Conservation (phyloP, 1,140 invertebrate species). For the Eupeodes corollae region DNA sequence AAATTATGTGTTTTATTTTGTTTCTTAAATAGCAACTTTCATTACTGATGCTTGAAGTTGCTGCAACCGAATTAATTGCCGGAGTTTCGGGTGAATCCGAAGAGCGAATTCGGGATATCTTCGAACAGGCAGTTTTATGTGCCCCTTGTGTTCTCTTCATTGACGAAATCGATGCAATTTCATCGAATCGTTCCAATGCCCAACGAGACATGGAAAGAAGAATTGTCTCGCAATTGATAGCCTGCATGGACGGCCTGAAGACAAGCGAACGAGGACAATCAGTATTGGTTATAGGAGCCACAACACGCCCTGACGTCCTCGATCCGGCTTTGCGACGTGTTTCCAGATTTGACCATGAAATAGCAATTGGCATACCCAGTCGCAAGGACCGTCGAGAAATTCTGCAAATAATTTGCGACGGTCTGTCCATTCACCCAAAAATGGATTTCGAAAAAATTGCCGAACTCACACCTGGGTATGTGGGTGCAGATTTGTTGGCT, state of each 20-base stretch:
- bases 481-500: slow-evolving; percentile 86
- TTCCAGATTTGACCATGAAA: slow-evolving; percentile 87
- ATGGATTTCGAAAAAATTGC: slow-evolving; percentile 65
- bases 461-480: slow-evolving; percentile 86
- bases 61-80: slow-evolving; percentile 84
- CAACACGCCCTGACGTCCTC: slow-evolving; percentile 83
- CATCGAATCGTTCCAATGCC: slow-evolving; percentile 72
- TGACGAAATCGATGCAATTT: slow-evolving; percentile 88
- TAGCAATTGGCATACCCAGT: slow-evolving; percentile 87
- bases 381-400: slow-evolving; percentile 65
- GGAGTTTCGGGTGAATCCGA: slow-evolving; percentile 94
- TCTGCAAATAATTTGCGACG: slow-evolving; percentile 56
- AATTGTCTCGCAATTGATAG: slow-evolving; percentile 85
- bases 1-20: slow-evolving; percentile 6
- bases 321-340: slow-evolving; percentile 86
- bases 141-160: slow-evolving; percentile 85
- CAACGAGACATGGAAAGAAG: slow-evolving; percentile 90
- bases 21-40: slow-evolving; percentile 53
- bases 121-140: slow-evolving; percentile 63
- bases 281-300: slow-evolving; percentile 87
- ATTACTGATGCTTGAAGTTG: slow-evolving; percentile 72
- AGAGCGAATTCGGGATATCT: slow-evolving; percentile 79
- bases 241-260: slow-evolving; percentile 73
- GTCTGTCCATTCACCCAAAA: slow-evolving; percentile 54
- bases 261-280: slow-evolving; percentile 49